These are phyloP conservation scores for Sternarchorhynchus goeldii DNA, from an alignment of 2,797 vertebrate species.

Conservation along the genomic window DNA sequence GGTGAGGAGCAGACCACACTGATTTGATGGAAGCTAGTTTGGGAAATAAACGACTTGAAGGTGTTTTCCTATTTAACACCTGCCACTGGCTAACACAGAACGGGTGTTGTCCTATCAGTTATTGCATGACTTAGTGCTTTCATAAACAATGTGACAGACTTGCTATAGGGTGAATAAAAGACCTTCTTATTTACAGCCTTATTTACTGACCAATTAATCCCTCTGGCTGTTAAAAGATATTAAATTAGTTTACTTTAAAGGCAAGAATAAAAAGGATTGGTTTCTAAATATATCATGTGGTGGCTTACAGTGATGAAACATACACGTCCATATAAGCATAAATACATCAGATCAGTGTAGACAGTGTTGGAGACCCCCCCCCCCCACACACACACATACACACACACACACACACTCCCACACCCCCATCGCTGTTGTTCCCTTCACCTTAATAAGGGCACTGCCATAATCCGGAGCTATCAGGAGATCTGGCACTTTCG, in stretches of 20 bases:
- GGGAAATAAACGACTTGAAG: too few species aligned
- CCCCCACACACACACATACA: not conserved
- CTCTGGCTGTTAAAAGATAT: too few species aligned
- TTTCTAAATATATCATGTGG: too few species aligned
- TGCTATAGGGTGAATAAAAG: too few species aligned
- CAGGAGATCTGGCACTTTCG: constrained; percentile 39
- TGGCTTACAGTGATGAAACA: not conserved
- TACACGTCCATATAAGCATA: not conserved
- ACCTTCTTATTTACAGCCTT: too few species aligned
- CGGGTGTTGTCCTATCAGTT: too few species aligned
- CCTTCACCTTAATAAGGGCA: constrained; percentile 41
- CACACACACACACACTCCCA: not conserved
- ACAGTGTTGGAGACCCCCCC: not conserved
- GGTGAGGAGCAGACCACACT: not conserved
- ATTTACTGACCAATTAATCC: too few species aligned
- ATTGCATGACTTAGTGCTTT: too few species aligned
- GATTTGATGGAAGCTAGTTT: not conserved
- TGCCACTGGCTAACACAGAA: not conserved
- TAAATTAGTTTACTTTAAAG: too few species aligned
- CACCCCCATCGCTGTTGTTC: not conserved
- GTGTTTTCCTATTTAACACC: constrained; percentile 8
- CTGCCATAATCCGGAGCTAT: constrained; percentile 42
- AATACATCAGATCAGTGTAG: not conserved
- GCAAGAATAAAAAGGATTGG: not conserved
- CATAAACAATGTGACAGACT: too few species aligned